A percentile compares a stretch with the other conserved stretches of the same genome.
Evolutionary conservation across 2,888 invertebrate genomes (phyloP).

Genomic region (Odontocerum albicorne): DNA sequence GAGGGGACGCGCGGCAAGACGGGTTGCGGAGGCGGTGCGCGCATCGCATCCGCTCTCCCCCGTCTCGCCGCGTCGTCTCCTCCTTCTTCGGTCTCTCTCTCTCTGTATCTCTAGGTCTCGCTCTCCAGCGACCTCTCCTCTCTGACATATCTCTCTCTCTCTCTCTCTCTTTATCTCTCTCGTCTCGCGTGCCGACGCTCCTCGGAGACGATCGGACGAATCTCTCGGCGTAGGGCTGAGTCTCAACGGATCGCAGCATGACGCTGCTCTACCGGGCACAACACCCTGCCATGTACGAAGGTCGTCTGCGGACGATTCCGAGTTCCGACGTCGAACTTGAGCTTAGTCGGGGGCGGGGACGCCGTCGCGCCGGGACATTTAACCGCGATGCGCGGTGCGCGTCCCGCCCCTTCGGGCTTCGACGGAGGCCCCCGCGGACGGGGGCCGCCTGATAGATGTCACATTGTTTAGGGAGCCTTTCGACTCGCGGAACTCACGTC

Average conservation of each 20-base stretch:
- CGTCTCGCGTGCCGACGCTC: not conserved
- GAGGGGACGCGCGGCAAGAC: no score
- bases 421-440: constrained; percentile 44
- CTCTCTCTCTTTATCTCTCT: not conserved
- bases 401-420: constrained; percentile 45
- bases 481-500: constrained; percentile 49
- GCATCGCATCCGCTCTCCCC: no score
- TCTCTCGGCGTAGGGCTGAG: constrained; percentile 52
- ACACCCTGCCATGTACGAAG: constrained; percentile 61
- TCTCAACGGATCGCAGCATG: constrained; percentile 64
- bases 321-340: constrained; percentile 55
- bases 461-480: no score
- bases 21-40: no score
- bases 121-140: no score
- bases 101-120: no score
- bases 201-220: constrained; percentile 36
- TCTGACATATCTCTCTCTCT: no score
- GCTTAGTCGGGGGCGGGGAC: constrained; percentile 12
- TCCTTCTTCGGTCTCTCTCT: no score
- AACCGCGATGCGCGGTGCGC: constrained; percentile 43
- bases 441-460: constrained; percentile 44
- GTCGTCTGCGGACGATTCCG: constrained; percentile 65
- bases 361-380: constrained; percentile 33
- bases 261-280: constrained; percentile 62
- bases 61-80: no score